Evolutionary conservation across 2,113 vertebrate species (phyloP).

Genomic region (Arvicanthis niloticus): DNA sequence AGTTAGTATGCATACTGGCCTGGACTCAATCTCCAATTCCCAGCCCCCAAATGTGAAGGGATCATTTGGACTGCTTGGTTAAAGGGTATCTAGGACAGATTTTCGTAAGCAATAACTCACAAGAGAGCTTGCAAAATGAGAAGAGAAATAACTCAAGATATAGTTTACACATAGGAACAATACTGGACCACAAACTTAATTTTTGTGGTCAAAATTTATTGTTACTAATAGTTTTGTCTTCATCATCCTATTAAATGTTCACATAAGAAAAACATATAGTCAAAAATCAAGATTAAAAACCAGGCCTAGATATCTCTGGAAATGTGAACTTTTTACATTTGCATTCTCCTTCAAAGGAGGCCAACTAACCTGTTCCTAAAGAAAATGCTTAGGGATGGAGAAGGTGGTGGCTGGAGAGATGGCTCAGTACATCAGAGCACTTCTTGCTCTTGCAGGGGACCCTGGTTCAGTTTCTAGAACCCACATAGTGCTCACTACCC

Average conservation of each 20-base stretch:
- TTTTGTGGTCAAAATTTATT: conserved; percentile 1
- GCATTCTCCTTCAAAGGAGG: not conserved
- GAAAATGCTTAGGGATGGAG: not conserved
- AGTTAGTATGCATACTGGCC: no score
- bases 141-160: not conserved
- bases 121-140: not conserved
- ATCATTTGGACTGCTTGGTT: not conserved
- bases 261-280: not conserved
- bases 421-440: not conserved
- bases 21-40: not conserved
- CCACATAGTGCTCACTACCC: not conserved
- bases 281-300: conserved; percentile 19
- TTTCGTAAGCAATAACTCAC: not conserved
- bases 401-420: not conserved
- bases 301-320: not conserved
- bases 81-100: not conserved
- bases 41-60: not conserved
- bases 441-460: not conserved
- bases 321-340: conserved; percentile 10
- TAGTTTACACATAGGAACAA: conserved; percentile 3
- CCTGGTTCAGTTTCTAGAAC: not conserved
- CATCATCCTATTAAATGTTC: not conserved
- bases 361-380: conserved; percentile 16
- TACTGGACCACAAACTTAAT: not conserved
- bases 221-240: not conserved